A percentile compares a stretch with the other conserved stretches of the same genome.
Evolutionary conservation across 2,797 vertebrate species (phyloP).

Genomic region (Scolopax rusticola): DNA sequence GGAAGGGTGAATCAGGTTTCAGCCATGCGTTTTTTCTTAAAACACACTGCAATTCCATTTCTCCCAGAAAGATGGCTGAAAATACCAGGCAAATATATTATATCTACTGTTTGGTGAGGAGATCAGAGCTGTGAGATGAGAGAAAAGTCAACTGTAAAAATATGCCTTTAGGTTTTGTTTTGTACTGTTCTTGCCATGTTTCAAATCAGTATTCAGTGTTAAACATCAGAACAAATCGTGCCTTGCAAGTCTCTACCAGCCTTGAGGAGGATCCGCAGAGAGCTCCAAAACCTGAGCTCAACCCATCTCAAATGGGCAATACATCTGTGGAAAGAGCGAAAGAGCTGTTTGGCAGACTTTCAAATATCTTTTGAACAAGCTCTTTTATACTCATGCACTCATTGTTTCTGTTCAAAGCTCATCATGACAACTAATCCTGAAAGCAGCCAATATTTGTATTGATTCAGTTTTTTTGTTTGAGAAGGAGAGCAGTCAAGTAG

Average conservation of each 20-base stretch:
- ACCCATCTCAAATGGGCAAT: neutral
- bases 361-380: slow-evolving; percentile 32
- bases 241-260: neutral
- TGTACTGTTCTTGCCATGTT: neutral
- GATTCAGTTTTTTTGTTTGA: slow-evolving; percentile 33
- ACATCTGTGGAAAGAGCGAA: neutral
- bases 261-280: neutral
- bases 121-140: neutral
- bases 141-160: neutral
- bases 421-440: slow-evolving; percentile 40
- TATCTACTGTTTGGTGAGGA: neutral
- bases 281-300: neutral
- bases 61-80: neutral
- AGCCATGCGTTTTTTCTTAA: neutral
- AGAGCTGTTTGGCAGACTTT: neutral
- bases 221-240: neutral
- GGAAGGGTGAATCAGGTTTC: neutral
- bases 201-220: neutral
- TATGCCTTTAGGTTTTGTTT: neutral
- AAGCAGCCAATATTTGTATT: slow-evolving; percentile 44
- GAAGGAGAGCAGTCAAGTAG: slow-evolving; percentile 10
- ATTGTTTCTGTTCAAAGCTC: slow-evolving; percentile 43
- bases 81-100: neutral
- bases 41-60: neutral
- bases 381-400: slow-evolving; percentile 9